Conservation (phyloP, 2,113 vertebrate species). For the Aspidoscelis tigris region DNA sequence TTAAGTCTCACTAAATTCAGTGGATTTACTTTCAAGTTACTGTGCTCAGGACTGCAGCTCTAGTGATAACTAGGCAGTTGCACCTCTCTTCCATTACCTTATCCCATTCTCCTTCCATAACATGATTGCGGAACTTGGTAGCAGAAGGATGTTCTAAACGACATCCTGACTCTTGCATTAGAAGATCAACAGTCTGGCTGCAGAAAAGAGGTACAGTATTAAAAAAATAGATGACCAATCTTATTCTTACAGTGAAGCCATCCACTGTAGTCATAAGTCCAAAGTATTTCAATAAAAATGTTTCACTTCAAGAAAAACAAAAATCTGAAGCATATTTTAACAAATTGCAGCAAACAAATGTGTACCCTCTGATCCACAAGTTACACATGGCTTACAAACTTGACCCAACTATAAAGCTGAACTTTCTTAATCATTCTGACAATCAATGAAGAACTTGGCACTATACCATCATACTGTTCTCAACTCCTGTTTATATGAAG, state of each 20-base stretch:
- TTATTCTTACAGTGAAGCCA: constrained; percentile 71
- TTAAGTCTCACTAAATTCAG: neutral
- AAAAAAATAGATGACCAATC: constrained; percentile 75
- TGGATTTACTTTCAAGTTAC: constrained; percentile 3
- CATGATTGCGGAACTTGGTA: constrained; percentile 99
- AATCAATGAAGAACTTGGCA: constrained; percentile 55
- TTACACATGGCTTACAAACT: neutral
- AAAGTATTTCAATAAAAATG: constrained; percentile 43
- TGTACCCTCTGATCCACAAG: neutral
- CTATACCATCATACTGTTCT: constrained; percentile 31
- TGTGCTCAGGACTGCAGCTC: neutral
- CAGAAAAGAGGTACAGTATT: constrained; percentile 83
- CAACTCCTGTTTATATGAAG: constrained; percentile 45
- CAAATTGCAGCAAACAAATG: constrained; percentile 36
- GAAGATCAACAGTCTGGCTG: constrained; percentile 99
- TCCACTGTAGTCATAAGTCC: constrained; percentile 63
- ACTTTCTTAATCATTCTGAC: constrained; percentile 57
- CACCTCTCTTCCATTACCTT: constrained; percentile 89
- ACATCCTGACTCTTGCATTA: constrained; percentile 99
- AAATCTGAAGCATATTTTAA: neutral
- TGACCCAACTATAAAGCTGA: neutral
- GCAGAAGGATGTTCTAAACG: constrained; percentile 98
- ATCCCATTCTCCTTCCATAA: constrained; percentile 99
- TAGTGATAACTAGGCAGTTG: constrained; percentile 73
- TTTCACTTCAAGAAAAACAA: constrained; percentile 46